phyloP scores from a whole-genome alignment of 2,113 vertebrate genomes.

The Boulengeromyrus knoepffleri region DNA sequence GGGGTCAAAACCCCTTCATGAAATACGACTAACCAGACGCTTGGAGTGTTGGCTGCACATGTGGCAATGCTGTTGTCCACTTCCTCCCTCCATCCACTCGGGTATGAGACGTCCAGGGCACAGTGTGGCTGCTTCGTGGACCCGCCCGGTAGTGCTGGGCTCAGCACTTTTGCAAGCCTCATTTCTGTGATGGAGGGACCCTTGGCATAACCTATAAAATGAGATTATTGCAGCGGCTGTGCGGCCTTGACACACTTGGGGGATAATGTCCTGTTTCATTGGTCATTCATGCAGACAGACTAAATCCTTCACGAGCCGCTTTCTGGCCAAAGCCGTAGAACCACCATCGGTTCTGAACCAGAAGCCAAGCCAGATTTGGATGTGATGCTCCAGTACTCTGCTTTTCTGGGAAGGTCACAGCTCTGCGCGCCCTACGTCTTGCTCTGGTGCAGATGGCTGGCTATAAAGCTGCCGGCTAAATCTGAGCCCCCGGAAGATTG shows the following conservation, averaged over 20 bases:
- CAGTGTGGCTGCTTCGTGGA: not conserved
- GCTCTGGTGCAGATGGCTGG: not conserved
- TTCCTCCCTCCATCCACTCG: not conserved
- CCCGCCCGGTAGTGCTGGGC: not conserved
- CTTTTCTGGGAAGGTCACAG: not conserved
- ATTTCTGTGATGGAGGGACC: constrained; percentile 5
- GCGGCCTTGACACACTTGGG: not conserved
- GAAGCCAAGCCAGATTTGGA: not conserved
- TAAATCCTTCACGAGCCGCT: not conserved
- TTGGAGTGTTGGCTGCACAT: not conserved
- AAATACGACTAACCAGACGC: not conserved
- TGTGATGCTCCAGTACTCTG: not conserved
- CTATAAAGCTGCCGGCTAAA: not conserved
- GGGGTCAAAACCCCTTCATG: not conserved
- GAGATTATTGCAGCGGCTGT: not conserved
- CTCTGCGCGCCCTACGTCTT: not conserved
- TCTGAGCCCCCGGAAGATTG: not conserved
- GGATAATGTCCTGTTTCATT: constrained; percentile 2
- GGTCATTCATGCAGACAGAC: not conserved
- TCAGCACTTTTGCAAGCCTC: constrained; percentile 8
- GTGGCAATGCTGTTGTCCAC: not conserved
- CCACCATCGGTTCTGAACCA: not conserved
- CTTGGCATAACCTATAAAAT: constrained; percentile 7
- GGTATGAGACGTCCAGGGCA: no score
- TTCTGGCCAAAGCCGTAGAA: not conserved